Conservation (phyloP, 2,797 vertebrate species). For the Balearica regulorum region DNA sequence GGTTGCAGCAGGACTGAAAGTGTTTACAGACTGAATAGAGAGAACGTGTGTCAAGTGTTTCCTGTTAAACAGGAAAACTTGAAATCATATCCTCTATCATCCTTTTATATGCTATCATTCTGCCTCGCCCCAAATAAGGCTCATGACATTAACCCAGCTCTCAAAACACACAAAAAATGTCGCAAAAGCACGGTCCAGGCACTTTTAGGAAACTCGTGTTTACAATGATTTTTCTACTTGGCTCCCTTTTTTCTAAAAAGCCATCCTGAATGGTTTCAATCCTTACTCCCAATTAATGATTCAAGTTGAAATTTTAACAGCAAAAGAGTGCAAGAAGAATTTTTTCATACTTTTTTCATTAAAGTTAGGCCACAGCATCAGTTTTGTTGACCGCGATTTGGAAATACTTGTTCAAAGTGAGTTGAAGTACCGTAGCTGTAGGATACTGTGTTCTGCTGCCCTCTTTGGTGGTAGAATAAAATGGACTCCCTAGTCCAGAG, state of each 20-base stretch:
- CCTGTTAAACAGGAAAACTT: not conserved
- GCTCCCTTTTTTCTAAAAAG: not conserved
- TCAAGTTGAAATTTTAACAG: not conserved
- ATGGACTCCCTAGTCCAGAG: not conserved
- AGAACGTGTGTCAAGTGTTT: not conserved
- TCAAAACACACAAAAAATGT: not conserved
- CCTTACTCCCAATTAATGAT: not conserved
- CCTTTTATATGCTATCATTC: not conserved
- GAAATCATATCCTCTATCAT: not conserved
- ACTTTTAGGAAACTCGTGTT: not conserved
- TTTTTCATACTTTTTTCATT: not conserved
- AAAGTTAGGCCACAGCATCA: not conserved
- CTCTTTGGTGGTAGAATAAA: not conserved
- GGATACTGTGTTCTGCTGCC: not conserved
- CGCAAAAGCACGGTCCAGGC: not conserved
- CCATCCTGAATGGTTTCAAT: not conserved
- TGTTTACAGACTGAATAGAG: not conserved
- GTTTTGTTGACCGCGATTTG: not conserved
- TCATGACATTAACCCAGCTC: not conserved
- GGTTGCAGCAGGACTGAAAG: not conserved
- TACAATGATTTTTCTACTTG: not conserved
- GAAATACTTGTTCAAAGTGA: not conserved
- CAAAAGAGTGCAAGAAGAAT: not conserved
- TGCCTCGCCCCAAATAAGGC: not conserved
- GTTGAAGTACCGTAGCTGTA: accelerated